These are phyloP conservation scores for Haliclystus octoradiatus DNA, from an alignment of 30 jellyfish, hydroid and myxozoan species.

Conservation along the genomic window DNA sequence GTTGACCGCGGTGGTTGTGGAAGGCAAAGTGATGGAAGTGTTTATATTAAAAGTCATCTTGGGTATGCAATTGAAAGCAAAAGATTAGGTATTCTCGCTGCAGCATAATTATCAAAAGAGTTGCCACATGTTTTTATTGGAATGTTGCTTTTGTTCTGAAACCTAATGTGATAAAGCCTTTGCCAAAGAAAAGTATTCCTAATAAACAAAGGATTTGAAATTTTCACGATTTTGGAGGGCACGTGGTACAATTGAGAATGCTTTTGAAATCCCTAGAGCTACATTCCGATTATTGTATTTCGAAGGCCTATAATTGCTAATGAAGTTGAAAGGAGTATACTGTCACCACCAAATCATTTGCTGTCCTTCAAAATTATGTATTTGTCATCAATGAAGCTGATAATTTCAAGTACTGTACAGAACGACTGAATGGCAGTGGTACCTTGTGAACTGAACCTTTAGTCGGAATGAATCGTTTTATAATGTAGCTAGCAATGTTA, in stretches of 20 bases:
- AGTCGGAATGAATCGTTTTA: no score
- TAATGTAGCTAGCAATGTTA: no score
- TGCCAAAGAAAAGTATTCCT: conserved; percentile 14
- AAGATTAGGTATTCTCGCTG: conserved; percentile 34
- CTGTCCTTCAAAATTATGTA: no score
- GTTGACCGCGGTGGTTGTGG: conserved; percentile 39
- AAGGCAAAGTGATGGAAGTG: conserved; percentile 43
- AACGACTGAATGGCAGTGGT: no score
- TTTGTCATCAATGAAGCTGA: no score
- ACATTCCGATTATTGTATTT: conserved; percentile 42
- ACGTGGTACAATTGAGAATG: conserved; percentile 39
- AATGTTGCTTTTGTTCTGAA: conserved; percentile 38
- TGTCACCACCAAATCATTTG: no score
- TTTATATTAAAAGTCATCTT: conserved; percentile 19
- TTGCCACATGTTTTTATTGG: no score
- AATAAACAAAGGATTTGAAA: conserved; percentile 22
- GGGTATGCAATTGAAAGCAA: conserved; percentile 36
- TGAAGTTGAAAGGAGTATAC: no score
- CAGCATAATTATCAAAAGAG: no score
- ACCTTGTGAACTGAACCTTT: no score
- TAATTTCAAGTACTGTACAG: no score
- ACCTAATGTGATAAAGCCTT: conserved; percentile 58
- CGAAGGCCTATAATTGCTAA: conserved; percentile 43
- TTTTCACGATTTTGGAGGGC: conserved; percentile 38
- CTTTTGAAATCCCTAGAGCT: conserved; percentile 53